Evolutionary conservation across 2,113 vertebrate species (phyloP).

Genomic region (Lontra canadensis): DNA sequence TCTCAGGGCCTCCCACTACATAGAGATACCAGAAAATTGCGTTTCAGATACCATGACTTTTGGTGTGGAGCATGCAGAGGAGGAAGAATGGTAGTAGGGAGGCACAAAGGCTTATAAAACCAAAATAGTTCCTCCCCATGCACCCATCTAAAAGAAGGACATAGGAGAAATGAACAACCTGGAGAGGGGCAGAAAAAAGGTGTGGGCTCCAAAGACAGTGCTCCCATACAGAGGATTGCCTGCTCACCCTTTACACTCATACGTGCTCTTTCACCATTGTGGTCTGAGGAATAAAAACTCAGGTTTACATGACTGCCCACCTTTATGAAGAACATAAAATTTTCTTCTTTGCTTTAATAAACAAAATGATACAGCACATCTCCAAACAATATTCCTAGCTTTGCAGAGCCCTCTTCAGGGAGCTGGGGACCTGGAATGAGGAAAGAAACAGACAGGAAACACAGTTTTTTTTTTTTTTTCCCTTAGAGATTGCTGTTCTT

Average conservation of each 20-base stretch:
- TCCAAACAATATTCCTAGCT: background rate
- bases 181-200: background rate
- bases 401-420: background rate
- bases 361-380: background rate
- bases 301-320: background rate
- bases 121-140: background rate
- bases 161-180: background rate
- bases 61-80: background rate
- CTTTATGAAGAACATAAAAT: background rate
- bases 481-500: constrained; percentile 45
- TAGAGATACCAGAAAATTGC: background rate
- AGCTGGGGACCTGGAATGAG: background rate
- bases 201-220: background rate
- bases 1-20: background rate
- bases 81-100: background rate
- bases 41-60: background rate
- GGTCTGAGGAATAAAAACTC: background rate
- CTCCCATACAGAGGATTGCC: background rate
- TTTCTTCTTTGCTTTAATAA: constrained; percentile 11
- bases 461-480: background rate
- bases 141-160: background rate
- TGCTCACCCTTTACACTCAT: too few relatives aligned
- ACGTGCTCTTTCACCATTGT: background rate
- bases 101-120: background rate
- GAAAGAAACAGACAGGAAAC: constrained; percentile 44